phyloP scores from a whole-genome alignment of 1,140 invertebrate genomes.

The Euura saliciscinereae region DNA sequence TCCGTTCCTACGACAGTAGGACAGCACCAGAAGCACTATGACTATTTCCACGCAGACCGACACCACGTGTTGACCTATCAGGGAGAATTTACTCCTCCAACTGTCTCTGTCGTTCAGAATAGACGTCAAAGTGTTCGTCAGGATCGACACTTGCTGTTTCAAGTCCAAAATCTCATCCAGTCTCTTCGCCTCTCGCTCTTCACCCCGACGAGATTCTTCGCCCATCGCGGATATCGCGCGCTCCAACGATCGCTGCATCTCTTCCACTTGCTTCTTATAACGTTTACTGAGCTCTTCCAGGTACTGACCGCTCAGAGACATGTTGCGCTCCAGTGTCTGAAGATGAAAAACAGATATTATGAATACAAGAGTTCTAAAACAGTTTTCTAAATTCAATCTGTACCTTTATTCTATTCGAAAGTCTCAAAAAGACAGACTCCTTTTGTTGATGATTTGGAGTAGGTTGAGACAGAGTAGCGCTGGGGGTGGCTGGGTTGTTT shows the following conservation, averaged over 20 bases:
- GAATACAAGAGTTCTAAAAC: slow-evolving; percentile 19
- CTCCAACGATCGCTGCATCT: slow-evolving; percentile 86
- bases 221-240: slow-evolving; percentile 77
- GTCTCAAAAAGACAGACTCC: slow-evolving; percentile 92
- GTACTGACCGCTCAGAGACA: slow-evolving; percentile 94
- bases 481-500: slow-evolving; percentile 36
- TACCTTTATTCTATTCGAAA: slow-evolving; percentile 95
- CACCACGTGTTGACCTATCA: slow-evolving; percentile 61
- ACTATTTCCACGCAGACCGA: slow-evolving; percentile 62
- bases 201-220: slow-evolving; percentile 73
- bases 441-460: slow-evolving; percentile 67
- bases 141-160: slow-evolving; percentile 65
- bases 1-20: slow-evolving; percentile 52
- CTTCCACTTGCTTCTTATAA: slow-evolving; percentile 96
- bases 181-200: slow-evolving; percentile 71
- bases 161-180: slow-evolving; percentile 67
- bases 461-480: slow-evolving; percentile 36
- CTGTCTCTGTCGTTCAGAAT: slow-evolving; percentile 69
- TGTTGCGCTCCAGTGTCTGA: slow-evolving; percentile 90
- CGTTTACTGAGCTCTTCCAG: slow-evolving; percentile 91
- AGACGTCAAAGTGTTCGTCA: slow-evolving; percentile 63
- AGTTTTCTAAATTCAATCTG: slow-evolving; percentile 21
- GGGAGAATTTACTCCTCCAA: slow-evolving; percentile 67
- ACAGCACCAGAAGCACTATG: slow-evolving; percentile 58
- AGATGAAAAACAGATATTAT: slow-evolving; percentile 38